Base-by-base conservation (phyloP, 2,888 invertebrate species). In the Sphaeridia pumilis region DNA sequence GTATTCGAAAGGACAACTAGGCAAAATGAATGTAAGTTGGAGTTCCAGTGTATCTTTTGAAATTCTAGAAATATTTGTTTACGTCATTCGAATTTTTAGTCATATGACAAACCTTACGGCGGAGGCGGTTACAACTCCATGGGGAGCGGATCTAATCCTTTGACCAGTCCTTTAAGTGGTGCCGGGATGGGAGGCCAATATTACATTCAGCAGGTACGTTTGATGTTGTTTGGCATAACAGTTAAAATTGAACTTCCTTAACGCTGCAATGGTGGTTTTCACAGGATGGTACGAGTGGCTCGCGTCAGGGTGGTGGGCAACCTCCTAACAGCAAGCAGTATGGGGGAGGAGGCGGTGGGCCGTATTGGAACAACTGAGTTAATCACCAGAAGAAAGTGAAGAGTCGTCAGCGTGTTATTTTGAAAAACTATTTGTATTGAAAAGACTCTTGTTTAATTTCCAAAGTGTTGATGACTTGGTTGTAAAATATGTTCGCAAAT, bases 1-100 rank as follows among this genome's bases (percentile, higher is more conserved):
- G 80, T 92, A 90, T 71, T 82, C 84, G 61, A 89, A 90, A 71
- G 83, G 85, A 64, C 83, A 88, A 68, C 80, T 90, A 70, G 84
- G 83, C 70, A 89, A 89, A 77, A 87, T 89, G 70, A 87, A 87
- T 74, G 87, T 87, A 73, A 81, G 85, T 82, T 20, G 27, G 3
- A 22, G 36, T 47, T 31, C 14, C 7, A 31, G 31, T 31, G 14
- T 14, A 31, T 34, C 25, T 31, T 46, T 27, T 26, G 17, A 26
- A 14, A 17, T 42, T 48, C 26, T 35, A 12, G n/a, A 41, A 17
- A 36, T 24, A n/a, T 49, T 45, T 24, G 17, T 36, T 45, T 3
- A 10, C 31, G 26, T 21, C 4, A 17, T 38, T 36, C 21, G 26
- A 44, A 21, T 22, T 26, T 1, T 35, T 45, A 64, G 64, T 59